phyloP scores from a whole-genome alignment of 2,888 invertebrate species.

The Drosophila mettleri region DNA sequence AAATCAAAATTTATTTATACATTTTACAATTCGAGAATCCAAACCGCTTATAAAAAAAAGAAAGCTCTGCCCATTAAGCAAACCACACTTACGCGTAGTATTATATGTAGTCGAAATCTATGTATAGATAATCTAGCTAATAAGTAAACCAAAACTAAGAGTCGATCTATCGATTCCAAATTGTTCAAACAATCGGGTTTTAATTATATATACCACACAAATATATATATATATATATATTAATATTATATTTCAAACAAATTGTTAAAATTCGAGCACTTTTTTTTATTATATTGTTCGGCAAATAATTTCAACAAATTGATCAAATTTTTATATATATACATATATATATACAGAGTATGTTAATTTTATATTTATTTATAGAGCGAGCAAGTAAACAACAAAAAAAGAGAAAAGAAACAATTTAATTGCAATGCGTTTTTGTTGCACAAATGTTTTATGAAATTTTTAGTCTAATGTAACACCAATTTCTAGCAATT shows the following conservation, averaged over 20 bases:
- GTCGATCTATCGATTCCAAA: slow-evolving; percentile 33
- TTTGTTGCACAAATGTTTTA: slow-evolving; percentile 81
- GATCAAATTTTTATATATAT: slow-evolving; percentile 66
- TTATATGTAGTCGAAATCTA: slow-evolving; percentile 72
- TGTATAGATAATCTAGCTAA: slow-evolving; percentile 48
- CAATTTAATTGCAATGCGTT: slow-evolving; percentile 72
- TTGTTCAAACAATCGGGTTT: slow-evolving; percentile 76
- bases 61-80: slow-evolving; percentile 58
- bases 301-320: slow-evolving; percentile 71
- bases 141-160: slow-evolving; percentile 45
- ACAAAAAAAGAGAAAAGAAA: too few species aligned
- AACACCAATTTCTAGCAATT: slow-evolving; percentile 70
- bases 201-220: slow-evolving; percentile 44
- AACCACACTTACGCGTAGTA: slow-evolving; percentile 64
- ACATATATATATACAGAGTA: slow-evolving; percentile 40
- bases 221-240: slow-evolving; percentile 7
- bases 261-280: slow-evolving; percentile 55
- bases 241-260: slow-evolving; percentile 42
- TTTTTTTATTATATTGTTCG: slow-evolving; percentile 58
- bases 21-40: slow-evolving; percentile 31
- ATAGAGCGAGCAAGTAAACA: slow-evolving; percentile 48
- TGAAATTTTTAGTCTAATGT: slow-evolving; percentile 71
- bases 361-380: slow-evolving; percentile 74
- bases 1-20: slow-evolving; percentile 61
- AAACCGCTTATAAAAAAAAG: slow-evolving; percentile 23